A percentile compares a stretch with the other conserved stretches of the same genome.
phyloP scores from a whole-genome alignment of 2,113 vertebrate species.

The Protobothrops mucrosquamatus region DNA sequence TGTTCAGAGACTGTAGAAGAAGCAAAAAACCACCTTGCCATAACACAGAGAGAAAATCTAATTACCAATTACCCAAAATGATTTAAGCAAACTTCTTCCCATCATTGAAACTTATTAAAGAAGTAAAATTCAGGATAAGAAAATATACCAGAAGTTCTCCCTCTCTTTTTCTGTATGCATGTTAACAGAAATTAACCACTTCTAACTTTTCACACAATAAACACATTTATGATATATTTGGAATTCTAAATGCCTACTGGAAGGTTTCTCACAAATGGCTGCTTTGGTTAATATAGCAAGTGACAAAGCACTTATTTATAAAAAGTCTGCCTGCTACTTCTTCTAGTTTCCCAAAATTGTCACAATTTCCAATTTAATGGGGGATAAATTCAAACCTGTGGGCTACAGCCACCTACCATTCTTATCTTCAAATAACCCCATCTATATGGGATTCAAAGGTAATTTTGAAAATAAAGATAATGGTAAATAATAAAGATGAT shows the following conservation, averaged over 20 bases:
- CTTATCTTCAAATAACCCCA: background rate
- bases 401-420: background rate
- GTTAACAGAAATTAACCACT: background rate
- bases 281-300: background rate
- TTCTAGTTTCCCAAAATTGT: background rate
- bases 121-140: background rate
- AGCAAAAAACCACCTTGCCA: background rate
- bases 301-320: background rate
- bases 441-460: background rate
- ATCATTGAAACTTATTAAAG: background rate
- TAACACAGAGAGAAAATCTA: background rate
- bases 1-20: background rate
- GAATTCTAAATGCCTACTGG: background rate
- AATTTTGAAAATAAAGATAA: background rate
- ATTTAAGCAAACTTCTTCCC: background rate
- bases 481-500: background rate
- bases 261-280: background rate
- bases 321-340: background rate
- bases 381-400: background rate
- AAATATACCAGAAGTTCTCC: background rate
- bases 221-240: background rate
- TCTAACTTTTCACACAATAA: background rate
- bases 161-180: background rate
- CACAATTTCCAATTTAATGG: background rate
- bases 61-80: background rate